Conservation (phyloP, 2,113 vertebrate species). For the Gasterosteus aculeatus region DNA sequence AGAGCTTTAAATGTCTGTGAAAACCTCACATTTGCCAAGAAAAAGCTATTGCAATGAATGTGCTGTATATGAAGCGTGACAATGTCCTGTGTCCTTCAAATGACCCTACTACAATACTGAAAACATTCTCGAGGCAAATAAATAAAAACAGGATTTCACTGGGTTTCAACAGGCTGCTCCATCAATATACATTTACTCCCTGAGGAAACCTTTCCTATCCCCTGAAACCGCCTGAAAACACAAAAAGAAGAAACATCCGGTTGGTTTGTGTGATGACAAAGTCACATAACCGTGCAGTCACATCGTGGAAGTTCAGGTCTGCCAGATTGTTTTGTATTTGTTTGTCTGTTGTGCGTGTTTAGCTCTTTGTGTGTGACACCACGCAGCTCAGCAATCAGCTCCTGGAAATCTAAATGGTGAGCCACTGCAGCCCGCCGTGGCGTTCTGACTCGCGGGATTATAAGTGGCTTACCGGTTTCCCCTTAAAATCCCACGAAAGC, state of each 20-base stretch:
- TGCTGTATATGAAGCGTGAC: neutral
- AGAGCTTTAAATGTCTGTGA: neutral
- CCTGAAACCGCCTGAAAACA: constrained; percentile 29
- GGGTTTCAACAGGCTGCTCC: constrained; percentile 30
- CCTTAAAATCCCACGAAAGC: constrained; percentile 64
- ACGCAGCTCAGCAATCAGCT: constrained; percentile 55
- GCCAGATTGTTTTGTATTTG: constrained; percentile 44
- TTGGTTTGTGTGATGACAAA: too few relatives aligned
- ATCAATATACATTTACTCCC: constrained; percentile 25
- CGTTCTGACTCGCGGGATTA: constrained; percentile 61
- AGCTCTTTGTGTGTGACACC: constrained; percentile 48
- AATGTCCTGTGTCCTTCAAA: constrained; percentile 7
- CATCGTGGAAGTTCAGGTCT: constrained; percentile 24
- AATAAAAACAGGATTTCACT: constrained; percentile 24
- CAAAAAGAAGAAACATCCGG: constrained; percentile 2
- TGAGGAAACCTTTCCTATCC: constrained; percentile 23
- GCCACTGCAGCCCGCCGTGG: constrained; percentile 43
- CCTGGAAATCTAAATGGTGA: constrained; percentile 59
- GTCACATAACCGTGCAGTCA: constrained; percentile 18
- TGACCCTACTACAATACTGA: constrained; percentile 33
- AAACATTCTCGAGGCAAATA: constrained; percentile 18
- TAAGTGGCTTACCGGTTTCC: constrained; percentile 69
- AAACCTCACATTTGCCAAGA: neutral
- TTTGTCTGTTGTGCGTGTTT: constrained; percentile 34
- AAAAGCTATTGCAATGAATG: neutral